Base-by-base conservation (phyloP, 2,888 invertebrate genomes). In the Sabellastarte sp. region DNA sequence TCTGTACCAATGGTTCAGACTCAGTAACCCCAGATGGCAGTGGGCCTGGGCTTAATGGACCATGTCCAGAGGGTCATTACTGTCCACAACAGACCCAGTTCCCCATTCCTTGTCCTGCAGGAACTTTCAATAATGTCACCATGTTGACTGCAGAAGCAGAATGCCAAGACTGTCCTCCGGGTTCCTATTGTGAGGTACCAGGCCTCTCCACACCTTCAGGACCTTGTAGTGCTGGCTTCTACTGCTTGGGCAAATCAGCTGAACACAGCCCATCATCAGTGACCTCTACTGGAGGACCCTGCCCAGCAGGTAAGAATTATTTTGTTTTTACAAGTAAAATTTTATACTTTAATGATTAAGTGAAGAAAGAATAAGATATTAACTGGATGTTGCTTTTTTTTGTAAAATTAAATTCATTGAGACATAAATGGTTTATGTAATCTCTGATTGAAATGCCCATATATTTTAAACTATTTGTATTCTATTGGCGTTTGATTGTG, bases 121-220 rank as follows among this genome's bases (percentile, higher is more conserved):
- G 81, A 3, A 78, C 78, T 1, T 81, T 80, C 71, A 77, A 76
- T 71, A 81, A 81, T 59, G 60, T 66, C 28, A 80, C 80, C 3
- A 62, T 63, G 3, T 24, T 57, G 2, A 71, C 66, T 1, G 32
- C 67, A 50, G 70, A 51, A 26, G 28, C 68, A 1, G 74, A 76
- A 26, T 81, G 81, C 58, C 75, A 75, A 60, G 41, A 57, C 1
- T 81, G 81, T 69, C 71, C 74, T 29, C 77, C 76, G 24, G 80
- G 81, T 2, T 76, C 76, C 57, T 77, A 73, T 68, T 81, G 81
- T 66, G 74, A 75, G 41, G 52, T 69, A 1, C 76, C 80, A 5
- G 80, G 78, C 3, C 74, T 81, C 3, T 67, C 55, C 1, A 74
- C 69, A 53, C 80, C 80, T 5, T 64, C 73, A 4, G 80, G 78